Conservation (phyloP, 2,888 invertebrate species). For the Axea sp. region DNA sequence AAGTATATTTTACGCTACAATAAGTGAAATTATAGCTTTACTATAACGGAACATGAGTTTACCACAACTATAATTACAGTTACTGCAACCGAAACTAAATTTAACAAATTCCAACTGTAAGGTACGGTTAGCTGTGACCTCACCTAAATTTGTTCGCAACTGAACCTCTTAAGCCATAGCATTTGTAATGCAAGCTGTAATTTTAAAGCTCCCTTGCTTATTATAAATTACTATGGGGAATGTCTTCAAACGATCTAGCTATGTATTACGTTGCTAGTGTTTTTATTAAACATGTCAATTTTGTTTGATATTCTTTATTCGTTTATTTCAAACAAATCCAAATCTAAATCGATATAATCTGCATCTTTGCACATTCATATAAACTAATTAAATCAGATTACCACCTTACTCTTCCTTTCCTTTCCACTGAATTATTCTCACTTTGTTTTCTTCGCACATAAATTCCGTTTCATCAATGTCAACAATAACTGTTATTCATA, state of each 20-base stretch:
- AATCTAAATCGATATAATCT: too few species aligned
- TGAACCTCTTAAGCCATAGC: constrained; percentile 51
- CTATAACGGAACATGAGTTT: constrained; percentile 54
- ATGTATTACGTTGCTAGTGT: too few species aligned
- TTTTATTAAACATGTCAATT: too few species aligned
- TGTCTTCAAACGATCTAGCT: constrained; percentile 16
- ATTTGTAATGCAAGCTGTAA: constrained; percentile 54
- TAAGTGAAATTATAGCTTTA: constrained; percentile 49
- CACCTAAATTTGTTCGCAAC: constrained; percentile 58
- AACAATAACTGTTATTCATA: too few species aligned
- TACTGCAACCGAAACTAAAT: constrained; percentile 60
- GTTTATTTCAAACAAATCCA: too few species aligned
- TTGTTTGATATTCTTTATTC: too few species aligned
- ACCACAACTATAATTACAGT: constrained; percentile 58
- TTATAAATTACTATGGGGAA: constrained; percentile 27
- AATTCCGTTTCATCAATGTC: too few species aligned
- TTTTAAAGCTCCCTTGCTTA: constrained; percentile 46
- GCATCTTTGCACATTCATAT: too few species aligned
- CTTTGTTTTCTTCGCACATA: too few species aligned
- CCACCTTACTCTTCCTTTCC: too few species aligned
- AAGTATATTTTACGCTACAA: constrained; percentile 28
- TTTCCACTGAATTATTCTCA: too few species aligned
- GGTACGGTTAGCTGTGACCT: constrained; percentile 58
- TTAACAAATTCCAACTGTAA: constrained; percentile 58
- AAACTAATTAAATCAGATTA: too few species aligned